Evolutionary conservation across 1,140 invertebrate species (phyloP).

Genomic region (Phymorhynchus buccinoides): DNA sequence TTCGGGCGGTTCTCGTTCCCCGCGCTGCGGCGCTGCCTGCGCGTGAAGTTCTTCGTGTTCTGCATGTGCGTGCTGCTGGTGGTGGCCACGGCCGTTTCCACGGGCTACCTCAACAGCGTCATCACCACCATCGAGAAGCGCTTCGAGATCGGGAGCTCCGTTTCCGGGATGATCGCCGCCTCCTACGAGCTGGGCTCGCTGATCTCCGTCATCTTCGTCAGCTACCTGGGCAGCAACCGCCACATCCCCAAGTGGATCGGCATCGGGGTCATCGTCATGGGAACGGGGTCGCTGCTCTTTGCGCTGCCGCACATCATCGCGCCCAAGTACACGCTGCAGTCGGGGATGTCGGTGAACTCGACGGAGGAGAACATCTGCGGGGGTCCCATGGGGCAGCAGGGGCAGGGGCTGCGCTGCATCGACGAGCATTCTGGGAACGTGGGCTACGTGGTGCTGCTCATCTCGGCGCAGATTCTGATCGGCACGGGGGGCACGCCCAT

Average conservation of each 20-base stretch:
- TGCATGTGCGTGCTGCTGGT: constrained; percentile 92
- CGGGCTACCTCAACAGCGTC: constrained; percentile 92
- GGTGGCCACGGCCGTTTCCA: constrained; percentile 74
- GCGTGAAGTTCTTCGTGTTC: constrained; percentile 89
- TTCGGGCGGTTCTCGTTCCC: constrained; percentile 85
- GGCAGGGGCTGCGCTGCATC: constrained; percentile 54
- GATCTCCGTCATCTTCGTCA: constrained; percentile 93
- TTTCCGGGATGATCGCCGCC: constrained; percentile 92
- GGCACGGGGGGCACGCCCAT: constrained; percentile 77
- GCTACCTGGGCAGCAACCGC: constrained; percentile 93
- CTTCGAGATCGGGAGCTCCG: constrained; percentile 94
- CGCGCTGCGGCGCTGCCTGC: constrained; percentile 84
- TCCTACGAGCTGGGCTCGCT: constrained; percentile 97
- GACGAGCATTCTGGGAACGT: constrained; percentile 69
- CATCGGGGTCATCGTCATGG: constrained; percentile 89
- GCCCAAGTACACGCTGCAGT: constrained; percentile 70
- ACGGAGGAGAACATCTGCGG: constrained; percentile 68
- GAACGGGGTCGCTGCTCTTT: constrained; percentile 88
- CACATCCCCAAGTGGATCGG: constrained; percentile 97
- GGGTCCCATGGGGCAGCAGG: constrained; percentile 18
- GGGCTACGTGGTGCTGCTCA: constrained; percentile 75
- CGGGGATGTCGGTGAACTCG: constrained; percentile 71
- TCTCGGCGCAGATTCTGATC: constrained; percentile 76
- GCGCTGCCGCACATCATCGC: constrained; percentile 78
- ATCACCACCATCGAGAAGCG: constrained; percentile 97